These are phyloP conservation scores for Drosophila longiperda DNA, from an alignment of 2,888 invertebrate species.

Conservation along the genomic window DNA sequence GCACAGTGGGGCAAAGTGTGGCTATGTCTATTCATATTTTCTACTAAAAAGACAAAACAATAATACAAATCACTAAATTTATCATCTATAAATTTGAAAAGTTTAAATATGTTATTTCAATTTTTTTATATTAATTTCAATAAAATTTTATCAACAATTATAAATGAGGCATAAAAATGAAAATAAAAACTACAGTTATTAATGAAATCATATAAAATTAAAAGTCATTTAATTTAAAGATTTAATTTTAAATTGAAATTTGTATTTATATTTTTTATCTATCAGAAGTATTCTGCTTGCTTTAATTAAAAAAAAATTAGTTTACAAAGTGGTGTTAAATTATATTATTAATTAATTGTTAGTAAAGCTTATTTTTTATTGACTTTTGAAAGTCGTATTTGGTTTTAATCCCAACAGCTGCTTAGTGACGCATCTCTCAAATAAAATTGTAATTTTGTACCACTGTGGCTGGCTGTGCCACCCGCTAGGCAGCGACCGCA, in stretches of 20 bases:
- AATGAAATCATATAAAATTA: not conserved
- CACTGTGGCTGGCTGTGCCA: conserved; percentile 42
- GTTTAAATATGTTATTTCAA: too few species aligned
- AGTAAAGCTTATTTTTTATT: too few species aligned
- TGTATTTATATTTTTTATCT: not conserved
- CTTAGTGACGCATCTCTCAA: not conserved
- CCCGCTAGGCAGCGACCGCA: conserved; percentile 51
- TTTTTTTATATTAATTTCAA: too few species aligned
- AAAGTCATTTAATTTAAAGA: not conserved
- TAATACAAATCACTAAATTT: too few species aligned
- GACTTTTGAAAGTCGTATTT: not conserved
- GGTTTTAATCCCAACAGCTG: not conserved
- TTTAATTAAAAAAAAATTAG: too few species aligned
- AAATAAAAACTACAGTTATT: not conserved
- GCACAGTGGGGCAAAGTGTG: conserved; percentile 51
- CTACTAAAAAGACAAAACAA: too few species aligned
- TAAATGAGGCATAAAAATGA: rapidly evolving
- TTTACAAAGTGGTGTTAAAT: too few species aligned
- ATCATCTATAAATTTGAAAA: too few species aligned
- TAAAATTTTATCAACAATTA: not conserved
- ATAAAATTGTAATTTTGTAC: not conserved
- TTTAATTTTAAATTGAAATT: not conserved
- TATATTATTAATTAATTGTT: too few species aligned
- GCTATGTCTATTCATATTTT: not conserved
- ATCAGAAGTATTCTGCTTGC: too few species aligned